Evolutionary conservation across 2,888 invertebrate genomes (phyloP).

Genomic region (Pandemis cinnamomeana): DNA sequence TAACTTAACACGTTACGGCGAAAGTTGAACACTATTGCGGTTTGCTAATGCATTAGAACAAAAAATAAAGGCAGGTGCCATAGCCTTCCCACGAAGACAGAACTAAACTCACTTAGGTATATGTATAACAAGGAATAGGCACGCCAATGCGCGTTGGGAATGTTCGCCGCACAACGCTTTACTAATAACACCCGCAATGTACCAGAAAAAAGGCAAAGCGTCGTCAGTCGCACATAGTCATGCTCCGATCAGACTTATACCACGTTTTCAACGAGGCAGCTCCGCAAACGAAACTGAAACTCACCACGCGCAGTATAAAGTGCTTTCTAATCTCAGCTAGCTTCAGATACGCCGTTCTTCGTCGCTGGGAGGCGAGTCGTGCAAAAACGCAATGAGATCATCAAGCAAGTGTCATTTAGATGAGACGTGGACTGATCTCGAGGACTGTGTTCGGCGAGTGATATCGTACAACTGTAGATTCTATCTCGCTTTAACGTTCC

Average conservation of each 20-base stretch:
- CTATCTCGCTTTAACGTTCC: not conserved
- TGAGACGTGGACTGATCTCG: slow-evolving; percentile 59
- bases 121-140: not conserved
- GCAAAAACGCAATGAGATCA: slow-evolving; percentile 81
- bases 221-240: not conserved
- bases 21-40: slow-evolving; percentile 28
- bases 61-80: slow-evolving; percentile 45
- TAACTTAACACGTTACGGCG: slow-evolving; percentile 26
- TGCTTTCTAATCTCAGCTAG: not conserved
- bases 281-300: not conserved
- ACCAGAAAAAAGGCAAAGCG: not conserved
- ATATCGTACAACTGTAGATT: not conserved
- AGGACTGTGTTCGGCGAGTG: not conserved
- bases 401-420: slow-evolving; percentile 61
- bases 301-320: not conserved
- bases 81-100: slow-evolving; percentile 54
- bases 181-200: not conserved
- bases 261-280: slow-evolving; percentile 1
- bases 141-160: not conserved
- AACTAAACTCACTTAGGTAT: slow-evolving; percentile 4
- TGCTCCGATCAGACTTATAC: not conserved
- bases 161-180: not conserved
- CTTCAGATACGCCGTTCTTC: slow-evolving; percentile 41
- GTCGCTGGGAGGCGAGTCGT: slow-evolving; percentile 61
- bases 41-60: slow-evolving; percentile 8